phyloP scores from a whole-genome alignment of 2,888 invertebrate genomes.

The Dicyrtomina minuta region DNA sequence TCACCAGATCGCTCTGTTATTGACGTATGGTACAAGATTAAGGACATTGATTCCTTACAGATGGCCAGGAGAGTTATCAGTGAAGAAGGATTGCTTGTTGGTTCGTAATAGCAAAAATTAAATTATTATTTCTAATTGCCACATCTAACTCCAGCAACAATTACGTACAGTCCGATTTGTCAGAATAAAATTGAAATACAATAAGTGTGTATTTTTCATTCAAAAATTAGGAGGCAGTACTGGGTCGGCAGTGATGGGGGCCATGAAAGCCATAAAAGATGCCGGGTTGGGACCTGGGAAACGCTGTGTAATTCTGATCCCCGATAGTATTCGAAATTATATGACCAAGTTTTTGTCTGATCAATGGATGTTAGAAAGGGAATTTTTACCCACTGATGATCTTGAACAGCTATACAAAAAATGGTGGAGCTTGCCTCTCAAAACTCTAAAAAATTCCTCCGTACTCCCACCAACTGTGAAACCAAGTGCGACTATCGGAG shows the following conservation, averaged over 20 bases:
- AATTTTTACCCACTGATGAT: slow-evolving; percentile 43
- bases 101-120: no score
- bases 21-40: slow-evolving; percentile 62
- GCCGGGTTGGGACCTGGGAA: slow-evolving; percentile 61
- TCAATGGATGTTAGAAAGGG: slow-evolving; percentile 79
- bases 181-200: no score
- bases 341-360: slow-evolving; percentile 95
- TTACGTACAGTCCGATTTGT: no score
- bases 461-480: slow-evolving; percentile 63
- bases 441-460: slow-evolving; percentile 61
- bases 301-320: slow-evolving; percentile 62
- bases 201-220: no score
- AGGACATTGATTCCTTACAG: slow-evolving; percentile 61
- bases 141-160: no score
- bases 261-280: slow-evolving; percentile 55
- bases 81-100: slow-evolving; percentile 64
- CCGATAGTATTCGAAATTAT: slow-evolving; percentile 78
- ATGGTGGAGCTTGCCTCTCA: slow-evolving; percentile 70
- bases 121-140: no score
- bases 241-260: slow-evolving; percentile 59
- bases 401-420: slow-evolving; percentile 60
- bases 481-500: slow-evolving; percentile 64
- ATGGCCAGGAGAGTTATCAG: slow-evolving; percentile 62
- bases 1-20: slow-evolving; percentile 58
- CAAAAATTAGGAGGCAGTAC: slow-evolving; percentile 60